A percentile compares a stretch with the other conserved stretches of the same genome.
Conservation (phyloP, 1,140 invertebrate species). For the Cydia strobilella region DNA sequence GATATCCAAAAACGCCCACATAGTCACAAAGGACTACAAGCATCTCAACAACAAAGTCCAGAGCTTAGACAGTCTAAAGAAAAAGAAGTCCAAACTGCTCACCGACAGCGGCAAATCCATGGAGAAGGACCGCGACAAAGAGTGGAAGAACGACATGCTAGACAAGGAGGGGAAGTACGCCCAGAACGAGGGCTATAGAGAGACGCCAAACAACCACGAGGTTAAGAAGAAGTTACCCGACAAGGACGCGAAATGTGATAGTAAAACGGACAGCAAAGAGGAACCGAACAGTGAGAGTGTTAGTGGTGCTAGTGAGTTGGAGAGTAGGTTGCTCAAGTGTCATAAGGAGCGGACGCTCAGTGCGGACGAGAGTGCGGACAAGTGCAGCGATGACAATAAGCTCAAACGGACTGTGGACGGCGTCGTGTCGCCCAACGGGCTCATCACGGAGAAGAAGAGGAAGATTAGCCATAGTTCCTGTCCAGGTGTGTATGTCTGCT, state of each 20-base stretch:
- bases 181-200: conserved; percentile 78
- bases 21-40: conserved; percentile 76
- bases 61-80: conserved; percentile 64
- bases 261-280: conserved; percentile 65
- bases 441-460: conserved; percentile 79
- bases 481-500: conserved; percentile 61
- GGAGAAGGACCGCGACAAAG: conserved; percentile 69
- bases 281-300: conserved; percentile 61
- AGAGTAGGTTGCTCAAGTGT: conserved; percentile 66
- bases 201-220: conserved; percentile 68
- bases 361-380: conserved; percentile 53
- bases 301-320: conserved; percentile 68
- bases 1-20: conserved; percentile 75
- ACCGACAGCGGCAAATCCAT: conserved; percentile 51
- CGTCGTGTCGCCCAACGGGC: conserved; percentile 72
- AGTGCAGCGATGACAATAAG: conserved; percentile 58
- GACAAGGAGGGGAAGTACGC: conserved; percentile 77
- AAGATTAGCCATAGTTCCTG: conserved; percentile 78
- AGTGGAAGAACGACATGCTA: conserved; percentile 67
- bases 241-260: conserved; percentile 68
- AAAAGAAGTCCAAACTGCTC: conserved; percentile 70
- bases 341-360: conserved; percentile 72
- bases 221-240: conserved; percentile 72
- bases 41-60: conserved; percentile 63
- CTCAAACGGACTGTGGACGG: conserved; percentile 69